Conservation (phyloP, 2,797 vertebrate genomes). For the Anguilla megastoma region DNA sequence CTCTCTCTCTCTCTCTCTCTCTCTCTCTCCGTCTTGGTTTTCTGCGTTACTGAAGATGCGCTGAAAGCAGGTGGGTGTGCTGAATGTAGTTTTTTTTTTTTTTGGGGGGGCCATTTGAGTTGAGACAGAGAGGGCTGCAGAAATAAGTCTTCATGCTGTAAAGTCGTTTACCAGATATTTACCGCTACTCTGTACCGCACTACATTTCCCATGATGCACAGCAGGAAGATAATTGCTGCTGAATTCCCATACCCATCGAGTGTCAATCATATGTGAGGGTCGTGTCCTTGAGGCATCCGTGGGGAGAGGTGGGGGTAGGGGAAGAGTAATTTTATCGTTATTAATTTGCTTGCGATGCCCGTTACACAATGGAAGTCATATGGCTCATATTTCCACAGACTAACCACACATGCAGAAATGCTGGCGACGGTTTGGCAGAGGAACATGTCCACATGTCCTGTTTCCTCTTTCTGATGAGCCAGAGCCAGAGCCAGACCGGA, state of each 20-base stretch:
- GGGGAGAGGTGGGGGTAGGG: background rate
- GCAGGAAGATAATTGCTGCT: background rate
- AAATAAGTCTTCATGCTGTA: background rate
- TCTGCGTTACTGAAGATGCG: background rate
- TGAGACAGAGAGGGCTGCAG: background rate
- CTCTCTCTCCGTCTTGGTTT: background rate
- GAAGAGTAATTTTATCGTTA: background rate
- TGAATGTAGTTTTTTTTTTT: background rate
- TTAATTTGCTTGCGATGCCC: background rate
- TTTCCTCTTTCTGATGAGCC: background rate
- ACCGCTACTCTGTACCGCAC: background rate
- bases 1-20: background rate
- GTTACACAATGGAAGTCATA: background rate
- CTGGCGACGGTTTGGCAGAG: background rate
- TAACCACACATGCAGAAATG: background rate
- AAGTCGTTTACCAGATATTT: background rate
- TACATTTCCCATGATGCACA: background rate
- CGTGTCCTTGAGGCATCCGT: background rate
- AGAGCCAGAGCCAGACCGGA: background rate
- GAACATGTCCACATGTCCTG: background rate
- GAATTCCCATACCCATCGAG: background rate
- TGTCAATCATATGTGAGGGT: conserved; percentile 3
- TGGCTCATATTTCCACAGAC: background rate
- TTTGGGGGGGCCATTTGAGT: background rate
- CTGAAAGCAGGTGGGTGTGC: background rate